Percentiles rank a stretch among this genome's conserved stretches.
phyloP scores from a whole-genome alignment of 2,797 vertebrate genomes.

The Lagocephalus sceleratus region DNA sequence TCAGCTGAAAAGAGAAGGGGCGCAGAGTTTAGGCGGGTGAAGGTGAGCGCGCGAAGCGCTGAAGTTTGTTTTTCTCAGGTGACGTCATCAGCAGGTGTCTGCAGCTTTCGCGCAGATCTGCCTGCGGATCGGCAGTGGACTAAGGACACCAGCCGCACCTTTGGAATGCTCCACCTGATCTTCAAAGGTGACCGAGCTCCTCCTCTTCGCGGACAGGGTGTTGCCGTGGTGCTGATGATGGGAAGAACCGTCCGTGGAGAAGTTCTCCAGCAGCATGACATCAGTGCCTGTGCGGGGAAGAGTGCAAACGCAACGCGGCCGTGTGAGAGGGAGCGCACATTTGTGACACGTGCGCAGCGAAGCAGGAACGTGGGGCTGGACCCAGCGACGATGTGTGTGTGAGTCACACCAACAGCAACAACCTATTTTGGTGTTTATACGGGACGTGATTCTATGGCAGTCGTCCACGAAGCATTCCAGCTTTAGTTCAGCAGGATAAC shows the following conservation, averaged over 20 bases:
- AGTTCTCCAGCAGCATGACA: constrained; percentile 92
- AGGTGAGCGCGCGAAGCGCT: no score
- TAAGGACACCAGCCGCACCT: constrained; percentile 71
- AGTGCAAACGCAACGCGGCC: background rate
- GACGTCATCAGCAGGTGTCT: background rate
- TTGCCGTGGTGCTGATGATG: constrained; percentile 61
- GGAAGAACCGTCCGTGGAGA: constrained; percentile 78
- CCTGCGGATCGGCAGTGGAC: no score
- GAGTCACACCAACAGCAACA: no score
- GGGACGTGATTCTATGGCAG: no score
- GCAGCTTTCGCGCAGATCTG: background rate
- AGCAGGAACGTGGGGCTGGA: constrained; percentile 5
- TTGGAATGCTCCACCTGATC: constrained; percentile 91
- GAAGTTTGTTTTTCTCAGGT: no score
- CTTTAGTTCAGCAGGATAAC: no score
- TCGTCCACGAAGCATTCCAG: no score
- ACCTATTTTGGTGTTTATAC: no score
- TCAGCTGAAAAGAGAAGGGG: constrained; percentile 42
- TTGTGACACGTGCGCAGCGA: background rate
- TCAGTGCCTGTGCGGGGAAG: constrained; percentile 83
- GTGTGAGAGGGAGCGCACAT: background rate
- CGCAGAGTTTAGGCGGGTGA: no score
- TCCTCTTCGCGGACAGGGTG: constrained; percentile 79
- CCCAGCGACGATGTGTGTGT: background rate
- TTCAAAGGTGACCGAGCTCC: constrained; percentile 96